Percentiles rank a stretch among this genome's conserved stretches.
Conservation (phyloP, 2,113 vertebrate species). For the Malaclemys terrapin region DNA sequence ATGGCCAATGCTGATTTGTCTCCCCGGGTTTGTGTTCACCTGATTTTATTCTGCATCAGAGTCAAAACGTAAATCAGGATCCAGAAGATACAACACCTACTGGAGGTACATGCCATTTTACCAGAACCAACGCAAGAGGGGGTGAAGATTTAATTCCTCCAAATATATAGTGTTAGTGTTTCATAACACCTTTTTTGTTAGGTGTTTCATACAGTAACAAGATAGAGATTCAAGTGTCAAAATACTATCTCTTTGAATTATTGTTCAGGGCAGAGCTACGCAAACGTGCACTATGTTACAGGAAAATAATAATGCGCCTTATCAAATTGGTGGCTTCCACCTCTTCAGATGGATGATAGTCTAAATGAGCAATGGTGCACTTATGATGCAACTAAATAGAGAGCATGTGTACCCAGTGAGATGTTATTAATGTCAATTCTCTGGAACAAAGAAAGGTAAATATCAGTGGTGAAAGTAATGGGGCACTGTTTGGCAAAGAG, state of each 20-base stretch:
- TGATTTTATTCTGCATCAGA: neutral
- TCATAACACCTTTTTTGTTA: neutral
- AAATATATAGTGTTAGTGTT: too few relatives aligned
- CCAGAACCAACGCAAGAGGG: neutral
- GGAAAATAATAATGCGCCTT: neutral
- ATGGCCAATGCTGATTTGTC: neutral
- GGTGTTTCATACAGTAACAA: neutral
- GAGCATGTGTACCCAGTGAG: neutral
- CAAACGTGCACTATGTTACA: neutral
- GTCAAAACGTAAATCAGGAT: neutral
- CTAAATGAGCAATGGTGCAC: fast-evolving
- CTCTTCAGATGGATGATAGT: neutral
- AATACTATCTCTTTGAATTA: neutral
- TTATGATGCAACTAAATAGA: neutral
- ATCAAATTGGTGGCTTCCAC: neutral
- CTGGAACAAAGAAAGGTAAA: neutral
- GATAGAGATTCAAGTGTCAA: neutral
- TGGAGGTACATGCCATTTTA: neutral
- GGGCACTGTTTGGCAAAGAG: neutral
- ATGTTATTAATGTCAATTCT: neutral
- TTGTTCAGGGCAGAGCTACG: neutral
- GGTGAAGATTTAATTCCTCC: neutral
- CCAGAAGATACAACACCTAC: neutral
- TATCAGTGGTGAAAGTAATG: neutral
- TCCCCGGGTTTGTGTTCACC: neutral